These are phyloP conservation scores for Brachionus paranguensis DNA, from an alignment of 1,140 invertebrate genomes.

Conservation along the genomic window DNA sequence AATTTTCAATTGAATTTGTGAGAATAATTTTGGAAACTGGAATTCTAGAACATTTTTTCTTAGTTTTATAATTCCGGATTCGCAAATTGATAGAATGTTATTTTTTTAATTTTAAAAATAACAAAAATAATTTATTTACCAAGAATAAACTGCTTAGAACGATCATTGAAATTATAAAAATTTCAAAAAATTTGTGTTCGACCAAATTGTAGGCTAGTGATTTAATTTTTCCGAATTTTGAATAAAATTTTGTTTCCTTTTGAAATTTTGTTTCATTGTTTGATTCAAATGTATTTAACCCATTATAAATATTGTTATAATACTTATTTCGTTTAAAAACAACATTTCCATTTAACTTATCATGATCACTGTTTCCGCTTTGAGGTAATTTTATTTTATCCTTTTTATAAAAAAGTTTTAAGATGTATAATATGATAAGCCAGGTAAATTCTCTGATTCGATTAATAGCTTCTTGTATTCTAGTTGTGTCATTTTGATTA, in stretches of 20 bases:
- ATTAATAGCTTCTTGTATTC: conserved; percentile 42
- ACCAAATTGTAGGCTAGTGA: not conserved
- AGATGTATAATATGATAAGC: not conserved
- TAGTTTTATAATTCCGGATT: too few relatives aligned
- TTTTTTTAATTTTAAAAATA: conserved; percentile 1
- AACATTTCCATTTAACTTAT: not conserved
- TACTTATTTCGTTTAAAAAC: not conserved
- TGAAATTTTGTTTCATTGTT: not conserved
- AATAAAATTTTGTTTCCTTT: not conserved
- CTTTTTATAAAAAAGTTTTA: not conserved
- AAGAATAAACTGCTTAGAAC: conserved; percentile 20
- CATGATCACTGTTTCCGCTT: not conserved
- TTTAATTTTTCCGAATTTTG: not conserved
- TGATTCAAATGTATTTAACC: not conserved
- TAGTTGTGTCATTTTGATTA: conserved; percentile 56
- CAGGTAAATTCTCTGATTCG: not conserved
- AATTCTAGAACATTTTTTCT: not conserved
- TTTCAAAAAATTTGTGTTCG: not conserved
- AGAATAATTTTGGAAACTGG: conserved; percentile 67
- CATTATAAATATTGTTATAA: not conserved
- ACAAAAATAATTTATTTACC: not conserved
- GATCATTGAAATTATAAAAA: conserved; percentile 27
- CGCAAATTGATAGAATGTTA: not conserved
- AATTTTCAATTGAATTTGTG: too few relatives aligned
- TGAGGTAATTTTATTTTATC: not conserved